Evolutionary conservation across 2,888 invertebrate genomes (phyloP).

Genomic region (Mimas tiliae): DNA sequence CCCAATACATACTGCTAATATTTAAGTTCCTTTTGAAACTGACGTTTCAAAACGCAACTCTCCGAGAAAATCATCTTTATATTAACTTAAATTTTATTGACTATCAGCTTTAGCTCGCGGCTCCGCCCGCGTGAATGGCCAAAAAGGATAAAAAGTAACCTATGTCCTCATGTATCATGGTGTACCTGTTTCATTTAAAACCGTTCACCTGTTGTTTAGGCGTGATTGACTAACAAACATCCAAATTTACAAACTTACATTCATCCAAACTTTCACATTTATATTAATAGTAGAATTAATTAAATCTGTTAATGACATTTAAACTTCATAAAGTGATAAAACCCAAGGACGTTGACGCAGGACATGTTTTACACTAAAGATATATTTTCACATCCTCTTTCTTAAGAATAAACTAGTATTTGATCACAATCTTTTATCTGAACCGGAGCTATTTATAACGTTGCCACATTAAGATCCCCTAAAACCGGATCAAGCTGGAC

Average conservation of each 20-base stretch:
- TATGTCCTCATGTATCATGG: too few relatives aligned
- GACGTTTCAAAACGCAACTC: neutral
- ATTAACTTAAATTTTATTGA: too few relatives aligned
- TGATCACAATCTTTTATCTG: neutral
- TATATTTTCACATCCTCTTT: neutral
- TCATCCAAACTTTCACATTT: too few relatives aligned
- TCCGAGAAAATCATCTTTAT: neutral
- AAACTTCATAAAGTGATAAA: neutral
- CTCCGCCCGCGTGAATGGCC: too few relatives aligned
- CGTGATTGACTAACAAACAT: too few relatives aligned
- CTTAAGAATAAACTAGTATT: neutral
- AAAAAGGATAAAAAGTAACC: too few relatives aligned
- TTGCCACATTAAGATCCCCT: neutral
- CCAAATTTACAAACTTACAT: too few relatives aligned
- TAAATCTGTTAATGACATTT: neutral
- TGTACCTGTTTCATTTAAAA: too few relatives aligned
- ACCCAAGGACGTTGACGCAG: neutral
- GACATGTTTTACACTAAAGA: neutral
- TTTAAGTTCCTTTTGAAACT: neutral
- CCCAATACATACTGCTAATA: neutral
- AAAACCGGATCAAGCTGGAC: constrained; percentile 13
- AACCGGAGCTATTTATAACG: constrained; percentile 14
- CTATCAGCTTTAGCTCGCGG: too few relatives aligned
- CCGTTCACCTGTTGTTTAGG: too few relatives aligned
- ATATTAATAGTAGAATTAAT: too few relatives aligned